These are phyloP conservation scores for Poecilia picta DNA, from an alignment of 2,797 vertebrate genomes.

Conservation along the genomic window DNA sequence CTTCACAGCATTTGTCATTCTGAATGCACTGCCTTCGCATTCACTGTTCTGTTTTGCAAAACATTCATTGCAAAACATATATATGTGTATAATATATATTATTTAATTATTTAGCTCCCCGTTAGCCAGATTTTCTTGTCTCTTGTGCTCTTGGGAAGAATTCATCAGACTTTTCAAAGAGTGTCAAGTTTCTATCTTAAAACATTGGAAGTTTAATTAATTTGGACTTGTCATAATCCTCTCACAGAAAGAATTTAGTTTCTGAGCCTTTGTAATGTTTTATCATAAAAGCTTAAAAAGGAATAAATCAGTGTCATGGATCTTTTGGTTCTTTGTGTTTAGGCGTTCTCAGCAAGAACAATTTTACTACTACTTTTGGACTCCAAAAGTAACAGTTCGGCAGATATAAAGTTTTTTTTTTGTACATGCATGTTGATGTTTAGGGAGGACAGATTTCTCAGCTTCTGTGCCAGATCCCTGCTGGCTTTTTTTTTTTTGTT, in stretches of 20 bases:
- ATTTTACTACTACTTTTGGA: background rate
- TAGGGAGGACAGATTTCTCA: background rate
- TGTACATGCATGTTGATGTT: background rate
- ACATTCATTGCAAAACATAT: too few relatives aligned
- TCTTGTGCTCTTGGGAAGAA: background rate
- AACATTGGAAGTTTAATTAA: background rate
- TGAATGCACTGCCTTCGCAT: conserved; percentile 1
- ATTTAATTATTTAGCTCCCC: too few relatives aligned
- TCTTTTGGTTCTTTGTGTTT: background rate
- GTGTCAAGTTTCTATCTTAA: background rate
- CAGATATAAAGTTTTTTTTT: background rate
- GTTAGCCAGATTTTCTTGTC: background rate
- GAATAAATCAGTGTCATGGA: background rate
- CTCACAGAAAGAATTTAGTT: background rate
- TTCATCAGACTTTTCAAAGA: background rate
- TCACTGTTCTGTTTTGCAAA: conserved; percentile 29
- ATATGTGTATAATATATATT: too few relatives aligned
- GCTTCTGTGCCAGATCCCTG: background rate
- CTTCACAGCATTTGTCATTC: conserved; percentile 38
- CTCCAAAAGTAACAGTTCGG: background rate
- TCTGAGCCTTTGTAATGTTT: background rate
- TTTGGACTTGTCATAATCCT: background rate
- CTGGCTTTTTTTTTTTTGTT: background rate
- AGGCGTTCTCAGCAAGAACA: background rate
- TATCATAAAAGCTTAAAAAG: background rate